Percentiles rank a stretch among this genome's conserved stretches.
Conservation (phyloP, 2,797 vertebrate species). For the Sebastes steindachneri region DNA sequence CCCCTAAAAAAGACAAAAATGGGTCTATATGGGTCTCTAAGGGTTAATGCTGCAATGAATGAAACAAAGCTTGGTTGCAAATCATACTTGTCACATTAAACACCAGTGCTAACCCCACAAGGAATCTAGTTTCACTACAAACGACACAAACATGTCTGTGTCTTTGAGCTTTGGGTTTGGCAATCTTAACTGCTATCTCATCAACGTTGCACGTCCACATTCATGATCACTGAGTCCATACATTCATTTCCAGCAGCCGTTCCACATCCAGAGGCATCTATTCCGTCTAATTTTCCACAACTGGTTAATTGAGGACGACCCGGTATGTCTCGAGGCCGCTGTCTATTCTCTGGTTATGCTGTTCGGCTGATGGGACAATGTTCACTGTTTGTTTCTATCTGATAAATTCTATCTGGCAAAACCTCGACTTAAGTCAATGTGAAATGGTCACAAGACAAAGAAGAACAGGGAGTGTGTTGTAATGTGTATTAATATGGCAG, state of each 20-base stretch:
- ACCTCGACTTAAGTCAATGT: constrained; percentile 12
- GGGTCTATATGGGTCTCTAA: not conserved
- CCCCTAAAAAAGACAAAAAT: too few relatives aligned
- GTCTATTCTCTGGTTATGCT: constrained; percentile 21
- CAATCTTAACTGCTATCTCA: not conserved
- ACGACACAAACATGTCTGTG: not conserved
- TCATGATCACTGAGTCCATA: not conserved
- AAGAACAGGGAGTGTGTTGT: constrained; percentile 40
- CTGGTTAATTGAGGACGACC: constrained; percentile 46
- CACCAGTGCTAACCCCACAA: not conserved
- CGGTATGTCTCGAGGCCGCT: constrained; percentile 35
- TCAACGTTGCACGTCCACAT: not conserved
- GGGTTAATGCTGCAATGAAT: not conserved
- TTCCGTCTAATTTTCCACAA: constrained; percentile 18
- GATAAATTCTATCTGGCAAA: constrained; percentile 2
- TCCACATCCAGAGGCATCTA: constrained; percentile 10
- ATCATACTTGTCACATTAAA: not conserved
- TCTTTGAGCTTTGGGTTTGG: not conserved
- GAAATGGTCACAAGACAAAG: constrained; percentile 51
- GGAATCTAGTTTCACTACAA: constrained; percentile 1
- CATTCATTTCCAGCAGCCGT: constrained; percentile 8
- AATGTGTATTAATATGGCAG: not conserved
- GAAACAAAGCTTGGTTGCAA: not conserved
- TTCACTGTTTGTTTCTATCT: constrained; percentile 29
- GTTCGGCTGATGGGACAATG: constrained; percentile 10